Evolutionary conservation across 23 tunicate species (phyloP).

Genomic region (Oikopleura albicans): DNA sequence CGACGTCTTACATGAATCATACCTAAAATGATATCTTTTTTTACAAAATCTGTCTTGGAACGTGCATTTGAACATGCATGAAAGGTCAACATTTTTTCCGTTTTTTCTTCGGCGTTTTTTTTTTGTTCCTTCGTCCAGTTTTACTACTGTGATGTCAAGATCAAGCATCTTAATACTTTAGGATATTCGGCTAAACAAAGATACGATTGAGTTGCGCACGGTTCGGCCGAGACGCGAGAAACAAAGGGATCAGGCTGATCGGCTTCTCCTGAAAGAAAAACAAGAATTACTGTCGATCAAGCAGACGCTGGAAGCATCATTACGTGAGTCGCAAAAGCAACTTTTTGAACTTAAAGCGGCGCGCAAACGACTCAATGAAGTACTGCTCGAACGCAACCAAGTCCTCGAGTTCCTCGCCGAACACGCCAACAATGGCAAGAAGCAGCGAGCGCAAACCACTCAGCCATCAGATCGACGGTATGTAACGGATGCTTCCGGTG

Average conservation of each 20-base stretch:
- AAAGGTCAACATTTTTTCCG: too few species aligned
- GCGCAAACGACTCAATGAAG: constrained; percentile 51
- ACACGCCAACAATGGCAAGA: constrained; percentile 38
- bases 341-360: neutral
- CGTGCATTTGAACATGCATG: too few species aligned
- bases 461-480: too few species aligned
- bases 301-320: constrained; percentile 49
- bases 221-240: constrained; percentile 78
- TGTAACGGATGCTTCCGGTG: too few species aligned
- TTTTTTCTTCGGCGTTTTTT: too few species aligned
- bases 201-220: constrained; percentile 42
- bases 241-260: constrained; percentile 21
- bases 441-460: too few species aligned
- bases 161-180: neutral
- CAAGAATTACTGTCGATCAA: constrained; percentile 34
- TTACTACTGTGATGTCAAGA: too few species aligned
- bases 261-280: constrained; percentile 24
- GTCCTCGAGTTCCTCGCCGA: constrained; percentile 48
- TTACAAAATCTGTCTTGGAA: too few species aligned
- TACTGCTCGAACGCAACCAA: constrained; percentile 48
- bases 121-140: too few species aligned
- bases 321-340: constrained; percentile 62
- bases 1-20: too few species aligned
- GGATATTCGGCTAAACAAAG: constrained; percentile 66
- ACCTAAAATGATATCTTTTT: too few species aligned